phyloP scores from a whole-genome alignment of 23 tunicate species.

The Botrylloides violaceus region DNA sequence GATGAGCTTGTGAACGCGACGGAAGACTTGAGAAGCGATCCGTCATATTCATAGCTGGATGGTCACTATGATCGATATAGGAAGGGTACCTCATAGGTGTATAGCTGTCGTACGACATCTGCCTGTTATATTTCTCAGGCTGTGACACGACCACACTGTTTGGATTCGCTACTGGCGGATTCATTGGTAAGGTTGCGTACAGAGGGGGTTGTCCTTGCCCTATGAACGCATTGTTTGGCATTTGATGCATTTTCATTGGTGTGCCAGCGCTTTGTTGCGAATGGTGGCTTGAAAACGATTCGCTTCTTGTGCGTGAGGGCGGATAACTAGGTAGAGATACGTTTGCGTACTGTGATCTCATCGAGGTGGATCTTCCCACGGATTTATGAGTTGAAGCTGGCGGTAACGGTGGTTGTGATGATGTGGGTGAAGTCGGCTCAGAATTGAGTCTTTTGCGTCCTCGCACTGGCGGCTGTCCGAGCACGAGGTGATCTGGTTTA shows the following conservation, averaged over 20 bases:
- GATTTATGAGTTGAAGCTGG: slow-evolving; percentile 14
- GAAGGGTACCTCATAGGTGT: slow-evolving; percentile 10
- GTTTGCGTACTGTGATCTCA: neutral
- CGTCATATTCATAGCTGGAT: slow-evolving; percentile 15
- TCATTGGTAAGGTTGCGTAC: slow-evolving; percentile 46
- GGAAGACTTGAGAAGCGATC: slow-evolving; percentile 25
- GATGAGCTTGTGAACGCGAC: neutral
- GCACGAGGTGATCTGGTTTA: slow-evolving; percentile 1
- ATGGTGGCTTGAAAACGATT: slow-evolving; percentile 9
- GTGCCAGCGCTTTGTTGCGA: slow-evolving; percentile 44
- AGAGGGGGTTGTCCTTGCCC: neutral
- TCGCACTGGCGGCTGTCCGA: slow-evolving; percentile 1
- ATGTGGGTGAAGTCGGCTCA: slow-evolving; percentile 6
- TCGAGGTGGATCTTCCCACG: slow-evolving; percentile 12
- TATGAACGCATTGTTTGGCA: neutral
- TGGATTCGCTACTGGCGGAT: neutral
- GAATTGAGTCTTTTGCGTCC: slow-evolving; percentile 25
- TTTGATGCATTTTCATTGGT: slow-evolving; percentile 25
- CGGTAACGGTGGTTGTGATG: neutral
- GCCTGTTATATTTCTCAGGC: neutral
- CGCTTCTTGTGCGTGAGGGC: slow-evolving; percentile 5
- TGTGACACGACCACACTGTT: neutral
- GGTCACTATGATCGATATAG: neutral
- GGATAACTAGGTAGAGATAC: neutral
- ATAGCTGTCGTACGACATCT: neutral